Base-by-base conservation (phyloP, 2,888 invertebrate genomes). In the Nowickia ferox region DNA sequence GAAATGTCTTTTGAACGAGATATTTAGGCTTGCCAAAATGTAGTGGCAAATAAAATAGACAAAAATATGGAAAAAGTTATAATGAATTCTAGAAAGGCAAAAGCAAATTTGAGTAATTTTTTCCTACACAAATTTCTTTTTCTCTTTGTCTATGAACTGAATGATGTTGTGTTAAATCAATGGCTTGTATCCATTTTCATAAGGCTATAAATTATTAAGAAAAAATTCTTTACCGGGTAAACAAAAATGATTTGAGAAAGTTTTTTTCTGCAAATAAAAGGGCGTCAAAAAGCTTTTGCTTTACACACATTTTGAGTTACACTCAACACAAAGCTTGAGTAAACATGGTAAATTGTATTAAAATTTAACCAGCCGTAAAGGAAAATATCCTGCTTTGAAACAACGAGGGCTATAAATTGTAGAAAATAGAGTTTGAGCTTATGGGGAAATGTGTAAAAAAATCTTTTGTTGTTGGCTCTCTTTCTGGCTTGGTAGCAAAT, bases 171-270 rank as follows among this genome's bases (percentile, higher is more conserved):
- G 42, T 22, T n/a, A 77, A 68, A 57, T 66, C 55, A 65, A 66
- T 66, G 63, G 57, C 48, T 42, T 22, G 44, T 42, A 40, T 66
- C 48, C 55, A n/a, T 22, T 19, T 61, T 46, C 69, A 22, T 48
- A 8, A 15, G 40, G 59, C 77, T 40, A 74, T 84, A 78, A 68
- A 84, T 84, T 78, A 84, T 74, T 44, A 11, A 57, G 30, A 66
- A 30, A 30, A 30, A 5, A 30, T 6, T 6, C 61, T 77, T 68
- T 68, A n/a, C 5, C 8, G 46, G 6, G 57, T 38, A 55, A 66
- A 66, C 22, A 57, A 22, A 53, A 66, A 17, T 22, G 4, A 63
- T 42, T 65, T 40, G 38, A 30, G 30, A 71, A 30, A 40, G 1
- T n/a, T 51, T n/a, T 51, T 53, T 19, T 30, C 13, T 30, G 22